Evolutionary conservation across 2,113 vertebrate species (phyloP).

Genomic region (Perca flavescens): DNA sequence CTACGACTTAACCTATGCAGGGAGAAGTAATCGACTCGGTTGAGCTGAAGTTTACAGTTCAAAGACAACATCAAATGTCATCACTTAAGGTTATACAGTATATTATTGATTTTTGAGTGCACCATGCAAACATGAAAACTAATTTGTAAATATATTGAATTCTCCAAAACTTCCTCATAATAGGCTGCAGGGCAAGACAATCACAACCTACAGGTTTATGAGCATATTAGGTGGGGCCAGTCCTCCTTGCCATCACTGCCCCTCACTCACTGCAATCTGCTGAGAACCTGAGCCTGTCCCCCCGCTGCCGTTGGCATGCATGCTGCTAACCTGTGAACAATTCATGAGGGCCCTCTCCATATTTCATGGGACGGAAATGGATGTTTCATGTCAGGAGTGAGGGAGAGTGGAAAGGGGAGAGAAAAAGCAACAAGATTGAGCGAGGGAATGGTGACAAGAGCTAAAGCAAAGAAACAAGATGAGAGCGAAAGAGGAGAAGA

Average conservation of each 20-base stretch:
- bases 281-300: constrained; percentile 52
- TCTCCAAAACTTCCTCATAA: neutral
- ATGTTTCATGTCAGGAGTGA: constrained; percentile 78
- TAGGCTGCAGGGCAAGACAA: constrained; percentile 8
- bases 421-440: constrained; percentile 48
- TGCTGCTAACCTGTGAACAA: constrained; percentile 79
- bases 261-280: constrained; percentile 23
- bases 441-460: constrained; percentile 30
- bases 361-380: constrained; percentile 82
- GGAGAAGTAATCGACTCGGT: neutral
- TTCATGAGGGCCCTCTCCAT: constrained; percentile 82
- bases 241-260: neutral
- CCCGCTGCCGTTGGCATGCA: constrained; percentile 55
- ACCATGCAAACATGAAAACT: neutral
- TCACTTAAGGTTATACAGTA: neutral
- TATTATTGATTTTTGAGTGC: neutral
- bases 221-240: neutral
- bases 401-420: constrained; percentile 48
- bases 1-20: neutral
- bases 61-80: neutral
- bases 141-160: neutral
- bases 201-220: constrained; percentile 11
- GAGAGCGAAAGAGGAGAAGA: constrained; percentile 11
- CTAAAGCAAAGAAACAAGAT: constrained; percentile 29
- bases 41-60: neutral